Evolutionary conservation across 2,113 vertebrate species (phyloP).

Genomic region (Glaucomys volans): DNA sequence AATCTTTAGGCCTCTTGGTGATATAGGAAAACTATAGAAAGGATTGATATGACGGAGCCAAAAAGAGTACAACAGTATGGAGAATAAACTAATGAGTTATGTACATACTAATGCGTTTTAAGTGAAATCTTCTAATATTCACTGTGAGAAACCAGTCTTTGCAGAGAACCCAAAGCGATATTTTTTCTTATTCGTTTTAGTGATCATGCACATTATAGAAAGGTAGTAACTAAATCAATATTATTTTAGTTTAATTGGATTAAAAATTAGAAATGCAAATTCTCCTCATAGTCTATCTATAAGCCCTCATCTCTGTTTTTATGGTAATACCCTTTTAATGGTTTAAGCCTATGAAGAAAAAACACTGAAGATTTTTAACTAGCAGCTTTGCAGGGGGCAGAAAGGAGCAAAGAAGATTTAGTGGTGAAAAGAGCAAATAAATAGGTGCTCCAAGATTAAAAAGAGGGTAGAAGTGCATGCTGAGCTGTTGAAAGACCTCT

Average conservation of each 20-base stretch:
- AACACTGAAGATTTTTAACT: slow-evolving; percentile 92
- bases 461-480: slow-evolving; percentile 93
- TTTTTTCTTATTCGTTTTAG: slow-evolving; percentile 80
- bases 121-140: slow-evolving; percentile 76
- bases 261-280: slow-evolving; percentile 92
- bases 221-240: slow-evolving; percentile 87
- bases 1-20: slow-evolving; percentile 71
- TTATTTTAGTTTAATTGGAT: slow-evolving; percentile 90
- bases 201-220: slow-evolving; percentile 80
- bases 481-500: slow-evolving; percentile 93
- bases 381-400: slow-evolving; percentile 89
- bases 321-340: slow-evolving; percentile 91
- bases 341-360: slow-evolving; percentile 91
- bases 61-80: slow-evolving; percentile 56
- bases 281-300: slow-evolving; percentile 79
- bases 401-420: slow-evolving; percentile 94
- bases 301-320: slow-evolving; percentile 88
- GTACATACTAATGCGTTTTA: slow-evolving; percentile 79
- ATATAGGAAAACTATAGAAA: slow-evolving; percentile 74
- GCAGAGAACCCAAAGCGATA: slow-evolving; percentile 75
- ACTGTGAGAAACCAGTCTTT: slow-evolving; percentile 80
- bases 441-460: slow-evolving; percentile 97
- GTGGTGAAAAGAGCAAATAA: slow-evolving; percentile 98
- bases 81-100: slow-evolving; percentile 84
- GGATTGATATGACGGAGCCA: slow-evolving; percentile 71